Conservation (phyloP, 2,797 vertebrate species). For the Gastrophryne carolinensis region DNA sequence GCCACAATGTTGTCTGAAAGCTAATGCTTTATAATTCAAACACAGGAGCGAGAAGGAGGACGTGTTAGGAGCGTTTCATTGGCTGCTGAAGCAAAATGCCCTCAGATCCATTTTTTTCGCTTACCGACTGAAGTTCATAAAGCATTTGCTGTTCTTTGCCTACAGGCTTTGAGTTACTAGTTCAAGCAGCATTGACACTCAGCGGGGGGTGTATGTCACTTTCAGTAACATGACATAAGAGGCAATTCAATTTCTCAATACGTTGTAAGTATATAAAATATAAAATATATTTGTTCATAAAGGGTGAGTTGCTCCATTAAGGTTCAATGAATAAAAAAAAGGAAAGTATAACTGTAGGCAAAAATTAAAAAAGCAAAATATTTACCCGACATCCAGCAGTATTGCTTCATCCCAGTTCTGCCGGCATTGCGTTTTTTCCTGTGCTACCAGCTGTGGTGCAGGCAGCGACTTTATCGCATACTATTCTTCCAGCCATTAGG, state of each 20-base stretch:
- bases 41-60: too few relatives aligned
- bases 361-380: too few relatives aligned
- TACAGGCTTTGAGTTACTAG: not conserved
- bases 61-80: constrained; percentile 17
- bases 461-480: too few relatives aligned
- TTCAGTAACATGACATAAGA: not conserved
- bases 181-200: not conserved
- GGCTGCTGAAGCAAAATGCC: not conserved
- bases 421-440: too few relatives aligned
- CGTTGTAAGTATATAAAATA: not conserved
- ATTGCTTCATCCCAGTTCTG: too few relatives aligned
- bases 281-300: not conserved
- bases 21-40: constrained; percentile 30
- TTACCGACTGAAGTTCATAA: constrained; percentile 7
- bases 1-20: constrained; percentile 22
- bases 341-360: too few relatives aligned
- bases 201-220: not conserved
- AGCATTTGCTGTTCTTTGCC: not conserved
- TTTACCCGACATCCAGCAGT: too few relatives aligned
- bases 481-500: too few relatives aligned
- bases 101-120: constrained; percentile 11
- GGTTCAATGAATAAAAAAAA: too few relatives aligned
- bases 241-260: not conserved
- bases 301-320: too few relatives aligned
- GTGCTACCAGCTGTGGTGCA: too few relatives aligned